Conservation (phyloP, 2,797 vertebrate species). For the Erithacus rubecula region DNA sequence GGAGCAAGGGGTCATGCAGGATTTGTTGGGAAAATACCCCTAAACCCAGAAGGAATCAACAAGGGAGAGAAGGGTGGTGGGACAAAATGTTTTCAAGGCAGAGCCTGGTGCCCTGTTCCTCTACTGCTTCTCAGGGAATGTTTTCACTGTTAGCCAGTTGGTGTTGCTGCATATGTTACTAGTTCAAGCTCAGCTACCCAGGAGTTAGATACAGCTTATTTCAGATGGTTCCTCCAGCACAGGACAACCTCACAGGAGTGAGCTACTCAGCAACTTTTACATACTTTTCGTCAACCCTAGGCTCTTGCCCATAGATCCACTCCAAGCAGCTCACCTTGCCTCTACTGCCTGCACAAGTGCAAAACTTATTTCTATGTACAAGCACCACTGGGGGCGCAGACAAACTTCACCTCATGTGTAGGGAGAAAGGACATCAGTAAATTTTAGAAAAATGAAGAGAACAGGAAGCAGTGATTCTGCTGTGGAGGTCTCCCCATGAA, state of each 20-base stretch:
- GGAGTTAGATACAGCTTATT: not conserved
- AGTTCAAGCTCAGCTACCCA: not conserved
- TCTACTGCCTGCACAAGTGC: accelerated
- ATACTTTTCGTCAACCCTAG: not conserved
- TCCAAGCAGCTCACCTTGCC: not conserved
- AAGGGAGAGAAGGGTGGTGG: not conserved
- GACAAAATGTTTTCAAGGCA: not conserved
- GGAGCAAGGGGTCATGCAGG: accelerated
- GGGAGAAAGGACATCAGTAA: not conserved
- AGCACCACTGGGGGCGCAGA: not conserved
- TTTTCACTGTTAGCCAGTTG: not conserved
- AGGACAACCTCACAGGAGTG: not conserved
- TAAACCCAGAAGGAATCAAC: not conserved
- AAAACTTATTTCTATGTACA: not conserved
- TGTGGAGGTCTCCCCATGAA: not conserved
- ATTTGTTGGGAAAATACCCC: not conserved
- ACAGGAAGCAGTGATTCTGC: accelerated
- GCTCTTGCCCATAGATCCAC: not conserved
- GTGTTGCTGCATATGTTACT: accelerated
- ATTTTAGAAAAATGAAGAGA: not conserved
- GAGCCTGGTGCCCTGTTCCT: not conserved
- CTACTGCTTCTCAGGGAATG: not conserved
- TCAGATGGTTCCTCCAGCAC: not conserved
- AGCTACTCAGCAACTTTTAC: not conserved
- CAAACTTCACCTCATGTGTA: not conserved